These are phyloP conservation scores for Epinotia demarniana DNA, from an alignment of 2,888 invertebrate species.

Conservation along the genomic window DNA sequence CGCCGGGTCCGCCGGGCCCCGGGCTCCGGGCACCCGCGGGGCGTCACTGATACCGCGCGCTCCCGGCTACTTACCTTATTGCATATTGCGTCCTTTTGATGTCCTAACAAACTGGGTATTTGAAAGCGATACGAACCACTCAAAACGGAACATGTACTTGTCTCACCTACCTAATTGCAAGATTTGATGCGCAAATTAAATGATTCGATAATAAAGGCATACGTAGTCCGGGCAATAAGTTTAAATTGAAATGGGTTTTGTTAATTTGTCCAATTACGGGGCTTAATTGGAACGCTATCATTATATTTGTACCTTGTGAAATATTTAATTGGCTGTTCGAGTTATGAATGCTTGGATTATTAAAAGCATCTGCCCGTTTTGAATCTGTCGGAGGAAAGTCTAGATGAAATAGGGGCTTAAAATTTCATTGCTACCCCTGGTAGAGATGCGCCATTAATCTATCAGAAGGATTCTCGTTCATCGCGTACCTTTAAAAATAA, in stretches of 20 bases:
- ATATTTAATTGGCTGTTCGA: slow-evolving; percentile 37
- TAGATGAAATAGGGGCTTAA: slow-evolving; percentile 18
- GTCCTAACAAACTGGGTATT: slow-evolving; percentile 40
- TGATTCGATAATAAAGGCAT: slow-evolving; percentile 11
- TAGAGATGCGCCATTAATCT: neutral
- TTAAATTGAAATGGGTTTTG: slow-evolving; percentile 37
- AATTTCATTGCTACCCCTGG: neutral
- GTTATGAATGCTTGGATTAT: slow-evolving; percentile 28
- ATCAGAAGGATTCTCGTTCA: slow-evolving; percentile 3
- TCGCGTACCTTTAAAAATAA: neutral
- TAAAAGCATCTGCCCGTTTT: slow-evolving; percentile 11
- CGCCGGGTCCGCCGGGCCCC: slow-evolving; percentile 43
- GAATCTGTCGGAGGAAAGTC: slow-evolving; percentile 2
- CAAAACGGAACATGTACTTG: slow-evolving; percentile 1
- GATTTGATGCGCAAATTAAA: slow-evolving; percentile 15
- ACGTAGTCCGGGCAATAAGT: slow-evolving; percentile 18
- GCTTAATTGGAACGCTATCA: slow-evolving; percentile 30
- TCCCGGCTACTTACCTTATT: slow-evolving; percentile 45
- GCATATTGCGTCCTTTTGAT: slow-evolving; percentile 42
- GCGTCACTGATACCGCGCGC: slow-evolving; percentile 45
- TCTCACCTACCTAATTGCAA: neutral
- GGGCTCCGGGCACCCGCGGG: slow-evolving; percentile 41
- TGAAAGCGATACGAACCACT: slow-evolving; percentile 26
- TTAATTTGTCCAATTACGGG: slow-evolving; percentile 40
- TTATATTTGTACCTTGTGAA: slow-evolving; percentile 32